These are phyloP conservation scores for Harpagifer antarcticus DNA, from an alignment of 2,797 vertebrate genomes.

Conservation along the genomic window DNA sequence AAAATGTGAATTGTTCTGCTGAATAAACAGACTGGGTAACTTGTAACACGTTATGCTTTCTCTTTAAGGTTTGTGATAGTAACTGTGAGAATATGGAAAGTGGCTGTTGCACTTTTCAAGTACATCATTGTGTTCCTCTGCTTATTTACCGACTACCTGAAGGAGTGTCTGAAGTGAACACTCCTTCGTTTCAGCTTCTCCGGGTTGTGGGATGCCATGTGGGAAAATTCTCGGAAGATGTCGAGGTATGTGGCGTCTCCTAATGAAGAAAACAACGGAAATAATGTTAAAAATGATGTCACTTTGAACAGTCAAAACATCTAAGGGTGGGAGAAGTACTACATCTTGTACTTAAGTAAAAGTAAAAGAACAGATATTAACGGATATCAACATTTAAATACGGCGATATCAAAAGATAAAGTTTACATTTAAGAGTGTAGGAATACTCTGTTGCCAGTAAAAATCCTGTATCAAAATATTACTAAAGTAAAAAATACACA, in stretches of 20 bases:
- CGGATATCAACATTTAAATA: too few species aligned
- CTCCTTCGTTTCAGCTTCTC: constrained; percentile 92
- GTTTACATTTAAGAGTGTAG: too few species aligned
- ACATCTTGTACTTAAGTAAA: too few species aligned
- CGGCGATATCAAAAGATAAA: too few species aligned
- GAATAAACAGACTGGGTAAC: neutral
- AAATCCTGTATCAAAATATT: too few species aligned
- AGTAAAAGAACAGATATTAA: too few species aligned
- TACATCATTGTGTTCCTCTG: neutral
- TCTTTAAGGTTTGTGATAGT: neutral
- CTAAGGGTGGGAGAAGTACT: neutral
- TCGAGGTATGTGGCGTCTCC: constrained; percentile 92
- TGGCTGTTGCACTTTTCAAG: constrained; percentile 54
- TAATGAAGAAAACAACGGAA: constrained; percentile 63
- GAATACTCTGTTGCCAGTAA: too few species aligned
- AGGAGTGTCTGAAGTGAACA: constrained; percentile 88
- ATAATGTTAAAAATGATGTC: constrained; percentile 6
- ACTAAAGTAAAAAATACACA: too few species aligned
- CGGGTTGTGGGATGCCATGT: constrained; percentile 93
- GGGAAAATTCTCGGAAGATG: constrained; percentile 93
- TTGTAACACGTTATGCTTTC: neutral
- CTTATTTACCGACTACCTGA: constrained; percentile 73
- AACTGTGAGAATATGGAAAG: constrained; percentile 26
- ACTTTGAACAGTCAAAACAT: constrained; percentile 35
- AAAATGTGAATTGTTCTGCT: neutral